A percentile compares a stretch with the other conserved stretches of the same genome.
Conservation (phyloP, 2,113 vertebrate species). For the Genyomyrus donnyi region DNA sequence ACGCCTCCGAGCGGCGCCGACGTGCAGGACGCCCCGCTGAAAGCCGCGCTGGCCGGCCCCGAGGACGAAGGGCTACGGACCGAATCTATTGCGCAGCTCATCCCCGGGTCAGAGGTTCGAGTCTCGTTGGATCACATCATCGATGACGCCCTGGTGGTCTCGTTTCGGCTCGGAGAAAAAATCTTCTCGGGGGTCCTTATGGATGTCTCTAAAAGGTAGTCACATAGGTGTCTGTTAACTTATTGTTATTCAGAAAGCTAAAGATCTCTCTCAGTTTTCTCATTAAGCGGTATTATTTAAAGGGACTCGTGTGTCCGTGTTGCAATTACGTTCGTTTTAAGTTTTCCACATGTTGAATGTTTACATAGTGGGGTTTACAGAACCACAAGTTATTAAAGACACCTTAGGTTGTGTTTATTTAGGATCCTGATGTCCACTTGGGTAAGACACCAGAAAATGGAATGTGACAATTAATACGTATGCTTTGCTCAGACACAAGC, state of each 20-base stretch:
- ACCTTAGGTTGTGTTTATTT: neutral
- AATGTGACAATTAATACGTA: neutral
- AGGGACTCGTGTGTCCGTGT: neutral
- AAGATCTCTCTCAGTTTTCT: neutral
- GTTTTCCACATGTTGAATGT: neutral
- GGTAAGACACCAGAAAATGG: neutral
- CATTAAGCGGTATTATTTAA: neutral
- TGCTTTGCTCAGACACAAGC: neutral
- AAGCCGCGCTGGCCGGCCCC: slow-evolving; percentile 13
- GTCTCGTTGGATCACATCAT: slow-evolving; percentile 95
- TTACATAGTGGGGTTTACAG: neutral
- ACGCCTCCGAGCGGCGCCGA: slow-evolving; percentile 12
- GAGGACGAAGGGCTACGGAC: neutral
- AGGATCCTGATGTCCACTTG: neutral
- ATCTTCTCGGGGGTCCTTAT: slow-evolving; percentile 94
- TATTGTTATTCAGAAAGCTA: neutral
- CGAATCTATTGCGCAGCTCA: slow-evolving; percentile 53
- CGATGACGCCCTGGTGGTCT: slow-evolving; percentile 94
- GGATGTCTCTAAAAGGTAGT: slow-evolving; percentile 90
- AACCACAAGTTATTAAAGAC: neutral
- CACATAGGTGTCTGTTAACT: neutral
- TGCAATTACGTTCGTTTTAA: neutral
- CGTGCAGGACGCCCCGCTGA: slow-evolving; percentile 16
- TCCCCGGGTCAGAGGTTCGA: slow-evolving; percentile 83
- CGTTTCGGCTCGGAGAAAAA: slow-evolving; percentile 85